Base-by-base conservation (phyloP, 2,888 invertebrate species). In the Cetonia aurata region DNA sequence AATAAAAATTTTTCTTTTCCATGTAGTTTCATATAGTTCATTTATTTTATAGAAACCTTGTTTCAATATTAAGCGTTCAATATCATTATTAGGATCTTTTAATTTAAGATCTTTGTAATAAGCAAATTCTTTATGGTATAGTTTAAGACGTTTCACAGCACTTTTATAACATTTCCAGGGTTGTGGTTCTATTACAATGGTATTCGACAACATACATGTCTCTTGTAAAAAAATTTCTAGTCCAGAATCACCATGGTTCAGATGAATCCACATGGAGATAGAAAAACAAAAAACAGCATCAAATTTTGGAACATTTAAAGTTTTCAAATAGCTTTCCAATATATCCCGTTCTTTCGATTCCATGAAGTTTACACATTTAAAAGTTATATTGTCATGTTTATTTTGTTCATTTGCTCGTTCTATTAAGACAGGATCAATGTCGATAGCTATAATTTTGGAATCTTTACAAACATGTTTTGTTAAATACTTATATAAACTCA, bases 221-320 rank as follows among this genome's bases (percentile, higher is more conserved):
- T 86, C 87, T 17, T 83, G 80, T 1, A 96, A 83, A 82, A 94
- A 93, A 3, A 82, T 76, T 67, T 85, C 78, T 44, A 96, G 83
- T 0, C 93, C 94, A 4, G 85, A 82, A 85, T 96, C 96, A 6
- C 94, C 93, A 83, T 92, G 87, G 82, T 96, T 95, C 25, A 96
- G 82, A 84, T 96, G 96, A 79, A 96, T 93, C 96, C 96, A 96
- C 94, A 96, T 94, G 15, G 94, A 93, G 37, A 94, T 89, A 8
- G 95, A 95, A 81, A 95, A 94, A 80, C 93, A 93, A 82, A 93
- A 93, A 59, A 89, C 87, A 2, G 89, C 86, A 84, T 92, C 90
- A 85, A 93, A 94, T 71, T 82, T 86, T 0, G 78, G 59, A 57
- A 84, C 86, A 0, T 85, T 78, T 72, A 84, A 76, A 1, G 74